Percentiles rank a stretch among this genome's conserved stretches.
phyloP scores from a whole-genome alignment of 1,140 invertebrate genomes.

The Formica selysi region DNA sequence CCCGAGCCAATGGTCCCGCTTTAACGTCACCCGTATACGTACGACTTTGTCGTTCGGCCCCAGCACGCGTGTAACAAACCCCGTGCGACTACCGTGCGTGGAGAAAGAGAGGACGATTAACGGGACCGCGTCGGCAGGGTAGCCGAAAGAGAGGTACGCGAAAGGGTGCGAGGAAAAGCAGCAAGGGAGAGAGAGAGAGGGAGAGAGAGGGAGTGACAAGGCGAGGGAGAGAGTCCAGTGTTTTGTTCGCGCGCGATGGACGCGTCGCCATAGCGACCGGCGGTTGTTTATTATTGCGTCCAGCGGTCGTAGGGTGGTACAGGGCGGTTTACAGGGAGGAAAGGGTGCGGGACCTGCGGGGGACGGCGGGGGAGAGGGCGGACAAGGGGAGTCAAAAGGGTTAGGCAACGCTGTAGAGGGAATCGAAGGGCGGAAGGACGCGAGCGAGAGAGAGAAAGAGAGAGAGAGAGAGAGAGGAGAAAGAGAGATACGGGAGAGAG shows the following conservation, averaged over 20 bases:
- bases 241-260: slow-evolving; percentile 85
- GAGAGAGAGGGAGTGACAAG: slow-evolving; percentile 49
- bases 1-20: slow-evolving; percentile 73
- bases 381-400: slow-evolving; percentile 63
- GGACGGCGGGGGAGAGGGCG: slow-evolving; percentile 40
- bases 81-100: slow-evolving; percentile 66
- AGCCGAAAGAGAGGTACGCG: slow-evolving; percentile 55
- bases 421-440: slow-evolving; percentile 59
- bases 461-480: slow-evolving; percentile 29
- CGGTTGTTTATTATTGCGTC: slow-evolving; percentile 86
- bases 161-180: slow-evolving; percentile 56
- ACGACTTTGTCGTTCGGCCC: slow-evolving; percentile 79
- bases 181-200: slow-evolving; percentile 24
- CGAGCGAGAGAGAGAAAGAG: slow-evolving; percentile 34
- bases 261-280: slow-evolving; percentile 85
- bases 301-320: slow-evolving; percentile 76
- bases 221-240: slow-evolving; percentile 72
- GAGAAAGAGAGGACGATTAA: slow-evolving; percentile 66
- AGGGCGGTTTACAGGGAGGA: slow-evolving; percentile 70
- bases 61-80: slow-evolving; percentile 74
- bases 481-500: slow-evolving; percentile 38
- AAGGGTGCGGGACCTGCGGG: slow-evolving; percentile 54
- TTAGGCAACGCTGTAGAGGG: slow-evolving; percentile 65
- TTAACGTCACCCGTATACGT: slow-evolving; percentile 80
- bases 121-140: slow-evolving; percentile 49